Evolutionary conservation across 2,113 vertebrate species (phyloP), one percentile per base, ranked within the genome.

Genomic region (Odontesthes bonariensis): DNA sequence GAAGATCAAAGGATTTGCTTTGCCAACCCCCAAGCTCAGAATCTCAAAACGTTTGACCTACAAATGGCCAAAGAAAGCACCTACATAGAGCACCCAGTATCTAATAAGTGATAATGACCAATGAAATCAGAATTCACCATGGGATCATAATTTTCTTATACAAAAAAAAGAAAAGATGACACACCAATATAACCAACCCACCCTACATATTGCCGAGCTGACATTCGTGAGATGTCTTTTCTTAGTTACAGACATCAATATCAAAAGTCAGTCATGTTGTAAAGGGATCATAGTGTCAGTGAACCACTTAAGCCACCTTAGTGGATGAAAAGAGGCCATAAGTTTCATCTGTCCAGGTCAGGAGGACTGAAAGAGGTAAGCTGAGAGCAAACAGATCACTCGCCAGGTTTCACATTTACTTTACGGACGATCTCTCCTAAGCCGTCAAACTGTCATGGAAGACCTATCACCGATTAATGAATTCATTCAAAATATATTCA

Each of bases 221-320:
- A 19, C 6, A 49, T 49, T 49, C 19, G 7, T 19, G 19, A 49
- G 17, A 47, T 6, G 9, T 10, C 3, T 16, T 14, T 44, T 14
- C 16, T 3, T 44, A 1, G 13, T 14, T 14, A 14, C 14, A 14
- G 42, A 16, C 3, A 16, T 14, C 69, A 62, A 62, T 62, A 62
- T 73, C 19, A 68, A 72, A 68, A 57, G 73, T 77, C 56, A 72
- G 3, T 64, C 73, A 69, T 58, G 23, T 47, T 55, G 59, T 86
- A 86, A 83, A 86, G 82, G 73, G 85, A 83, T 87, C 66, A 77
- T 65, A 75, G 79, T 78, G 77, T 75, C 67, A 70, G 67, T 74
- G 82, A 70, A 85, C 75, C 63, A 70, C 68, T 82, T 85, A 86
- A 86, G 81, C 77, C 83, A 86, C 44, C 79, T 87, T 69, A 84